A percentile compares a stretch with the other conserved stretches of the same genome.
phyloP scores from a whole-genome alignment of 2,797 vertebrate species.

The Alfaro cultratus region DNA sequence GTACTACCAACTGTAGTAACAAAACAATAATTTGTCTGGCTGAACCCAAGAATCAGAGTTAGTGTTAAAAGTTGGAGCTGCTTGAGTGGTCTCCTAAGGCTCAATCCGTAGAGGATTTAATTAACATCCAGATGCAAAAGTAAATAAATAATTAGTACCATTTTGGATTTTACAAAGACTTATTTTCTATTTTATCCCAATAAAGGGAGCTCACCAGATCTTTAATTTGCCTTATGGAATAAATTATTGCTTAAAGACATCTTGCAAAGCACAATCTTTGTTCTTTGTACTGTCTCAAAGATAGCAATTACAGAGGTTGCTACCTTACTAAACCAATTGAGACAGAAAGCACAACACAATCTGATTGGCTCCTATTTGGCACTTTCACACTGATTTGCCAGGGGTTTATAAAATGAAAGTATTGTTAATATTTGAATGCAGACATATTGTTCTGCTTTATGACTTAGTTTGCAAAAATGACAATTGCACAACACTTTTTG shows the following conservation, averaged over 20 bases:
- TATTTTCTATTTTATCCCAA: background rate
- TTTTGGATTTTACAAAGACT: background rate
- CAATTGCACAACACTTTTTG: background rate
- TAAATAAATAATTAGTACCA: background rate
- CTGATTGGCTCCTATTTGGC: background rate
- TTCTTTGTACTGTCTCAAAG: background rate
- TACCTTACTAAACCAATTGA: background rate
- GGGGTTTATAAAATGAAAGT: background rate
- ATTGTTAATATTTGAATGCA: background rate
- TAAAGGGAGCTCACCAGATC: background rate
- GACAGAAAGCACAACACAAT: background rate
- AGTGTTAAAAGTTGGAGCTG: background rate
- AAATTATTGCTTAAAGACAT: background rate
- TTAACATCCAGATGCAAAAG: background rate
- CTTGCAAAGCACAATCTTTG: background rate
- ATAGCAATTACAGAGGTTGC: background rate
- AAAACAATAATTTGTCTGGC: conserved; percentile 9
- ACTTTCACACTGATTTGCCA: background rate
- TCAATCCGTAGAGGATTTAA: background rate
- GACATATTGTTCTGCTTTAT: background rate
- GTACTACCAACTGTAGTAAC: conserved; percentile 13
- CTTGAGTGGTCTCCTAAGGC: background rate
- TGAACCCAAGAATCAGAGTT: background rate
- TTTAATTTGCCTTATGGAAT: background rate
- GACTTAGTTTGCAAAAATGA: background rate